phyloP scores from a whole-genome alignment of 2,113 vertebrate species.

The Crotophaga sulcirostris region DNA sequence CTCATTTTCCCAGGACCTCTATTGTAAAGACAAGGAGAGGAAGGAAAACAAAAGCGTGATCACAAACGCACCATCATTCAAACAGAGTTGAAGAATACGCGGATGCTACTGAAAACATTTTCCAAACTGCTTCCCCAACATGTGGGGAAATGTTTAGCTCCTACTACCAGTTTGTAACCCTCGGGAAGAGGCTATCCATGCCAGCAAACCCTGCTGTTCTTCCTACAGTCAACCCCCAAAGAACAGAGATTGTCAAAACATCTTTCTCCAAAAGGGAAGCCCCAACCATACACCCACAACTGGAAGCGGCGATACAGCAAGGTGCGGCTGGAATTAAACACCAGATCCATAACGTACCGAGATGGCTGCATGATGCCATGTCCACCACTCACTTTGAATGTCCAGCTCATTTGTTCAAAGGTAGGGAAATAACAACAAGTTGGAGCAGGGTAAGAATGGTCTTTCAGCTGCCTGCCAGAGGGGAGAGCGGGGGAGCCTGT shows the following conservation, averaged over 20 bases:
- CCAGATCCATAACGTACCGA: fast-evolving
- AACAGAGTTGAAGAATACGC: neutral
- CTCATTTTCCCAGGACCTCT: neutral
- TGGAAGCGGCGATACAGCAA: fast-evolving
- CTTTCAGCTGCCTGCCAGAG: neutral
- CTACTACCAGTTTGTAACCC: neutral
- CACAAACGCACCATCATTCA: neutral
- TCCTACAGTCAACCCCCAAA: neutral
- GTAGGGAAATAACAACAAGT: neutral
- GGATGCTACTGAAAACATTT: neutral
- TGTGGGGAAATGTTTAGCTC: neutral
- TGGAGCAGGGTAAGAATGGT: neutral
- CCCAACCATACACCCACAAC: fast-evolving
- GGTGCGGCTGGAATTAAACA: neutral
- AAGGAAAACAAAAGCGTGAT: neutral
- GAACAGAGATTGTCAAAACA: neutral
- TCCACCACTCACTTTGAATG: fast-evolving
- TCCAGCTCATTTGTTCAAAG: neutral
- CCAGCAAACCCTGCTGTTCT: neutral
- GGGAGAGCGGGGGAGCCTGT: neutral
- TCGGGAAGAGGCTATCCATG: neutral
- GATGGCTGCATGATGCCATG: neutral
- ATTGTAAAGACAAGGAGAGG: neutral
- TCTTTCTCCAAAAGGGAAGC: neutral
- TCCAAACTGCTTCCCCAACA: neutral